phyloP scores from a whole-genome alignment of 2,888 invertebrate species.

The Tenthredo distinguenda region DNA sequence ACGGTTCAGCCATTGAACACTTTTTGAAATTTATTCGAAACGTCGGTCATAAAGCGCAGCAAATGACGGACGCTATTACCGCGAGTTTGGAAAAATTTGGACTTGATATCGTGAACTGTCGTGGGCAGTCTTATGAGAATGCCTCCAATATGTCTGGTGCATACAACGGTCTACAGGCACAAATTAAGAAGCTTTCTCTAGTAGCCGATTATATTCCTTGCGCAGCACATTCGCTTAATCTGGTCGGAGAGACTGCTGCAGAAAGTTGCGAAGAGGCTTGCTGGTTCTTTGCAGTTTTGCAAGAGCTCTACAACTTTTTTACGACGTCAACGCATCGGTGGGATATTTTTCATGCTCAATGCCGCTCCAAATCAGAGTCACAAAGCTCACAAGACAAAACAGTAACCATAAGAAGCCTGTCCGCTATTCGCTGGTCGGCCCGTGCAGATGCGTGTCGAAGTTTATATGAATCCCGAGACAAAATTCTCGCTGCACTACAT shows the following conservation, averaged over 20 bases:
- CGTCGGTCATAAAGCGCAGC: constrained; percentile 57
- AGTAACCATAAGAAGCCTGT: constrained; percentile 40
- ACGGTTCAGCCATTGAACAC: constrained; percentile 55
- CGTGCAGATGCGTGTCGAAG: constrained; percentile 55
- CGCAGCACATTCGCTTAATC: constrained; percentile 55
- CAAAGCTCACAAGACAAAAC: background rate
- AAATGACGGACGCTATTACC: background rate
- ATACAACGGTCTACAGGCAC: constrained; percentile 60
- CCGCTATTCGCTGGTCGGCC: constrained; percentile 55
- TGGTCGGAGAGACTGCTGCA: constrained; percentile 53
- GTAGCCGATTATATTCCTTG: constrained; percentile 52
- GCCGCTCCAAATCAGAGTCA: no score
- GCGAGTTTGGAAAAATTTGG: constrained; percentile 45
- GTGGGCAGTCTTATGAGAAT: constrained; percentile 67
- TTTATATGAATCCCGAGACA: constrained; percentile 53
- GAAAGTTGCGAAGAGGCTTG: background rate
- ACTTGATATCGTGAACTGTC: constrained; percentile 60
- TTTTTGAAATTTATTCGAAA: constrained; percentile 61
- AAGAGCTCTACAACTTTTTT: constrained; percentile 53
- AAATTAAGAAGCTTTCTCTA: constrained; percentile 39
- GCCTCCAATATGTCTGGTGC: constrained; percentile 67
- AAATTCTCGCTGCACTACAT: constrained; percentile 46
- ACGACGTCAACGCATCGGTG: constrained; percentile 44
- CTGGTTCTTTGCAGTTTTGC: constrained; percentile 54
- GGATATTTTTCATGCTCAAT: constrained; percentile 6